phyloP scores from a whole-genome alignment of 2,888 invertebrate genomes.

The Dasypogon diadema region DNA sequence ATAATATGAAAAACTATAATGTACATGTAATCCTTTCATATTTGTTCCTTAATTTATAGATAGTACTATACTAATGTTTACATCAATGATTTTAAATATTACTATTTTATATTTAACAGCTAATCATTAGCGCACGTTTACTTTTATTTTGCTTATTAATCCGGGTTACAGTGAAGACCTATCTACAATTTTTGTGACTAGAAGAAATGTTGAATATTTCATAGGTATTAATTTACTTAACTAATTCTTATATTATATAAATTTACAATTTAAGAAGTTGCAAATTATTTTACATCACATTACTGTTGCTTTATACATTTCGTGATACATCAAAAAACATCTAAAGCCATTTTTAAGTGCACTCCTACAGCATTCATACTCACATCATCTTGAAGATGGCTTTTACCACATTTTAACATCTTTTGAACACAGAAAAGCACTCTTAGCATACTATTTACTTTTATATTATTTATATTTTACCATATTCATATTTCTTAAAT shows the following conservation, averaged over 20 bases:
- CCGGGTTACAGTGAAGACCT: not conserved
- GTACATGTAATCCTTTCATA: too few relatives aligned
- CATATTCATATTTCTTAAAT: not conserved
- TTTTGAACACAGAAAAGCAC: constrained; percentile 39
- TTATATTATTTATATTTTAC: not conserved
- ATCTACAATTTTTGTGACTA: not conserved
- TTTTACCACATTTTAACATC: not conserved
- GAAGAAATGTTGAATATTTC: not conserved
- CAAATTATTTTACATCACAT: not conserved
- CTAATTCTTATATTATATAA: not conserved
- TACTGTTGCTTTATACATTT: not conserved
- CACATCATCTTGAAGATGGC: too few relatives aligned
- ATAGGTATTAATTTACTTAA: not conserved
- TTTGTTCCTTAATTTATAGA: too few relatives aligned
- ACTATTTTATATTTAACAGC: constrained; percentile 8
- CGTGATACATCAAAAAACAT: too few relatives aligned
- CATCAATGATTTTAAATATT: not conserved
- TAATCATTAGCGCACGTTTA: not conserved
- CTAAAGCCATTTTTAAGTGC: not conserved
- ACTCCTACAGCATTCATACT: not conserved
- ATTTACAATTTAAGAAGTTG: not conserved
- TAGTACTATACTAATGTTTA: too few relatives aligned
- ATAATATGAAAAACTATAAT: too few relatives aligned
- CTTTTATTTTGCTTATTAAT: not conserved
- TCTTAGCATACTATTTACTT: constrained; percentile 13